Evolutionary conservation across 2,113 vertebrate genomes (phyloP).

Genomic region (Terrapene triunguis): DNA sequence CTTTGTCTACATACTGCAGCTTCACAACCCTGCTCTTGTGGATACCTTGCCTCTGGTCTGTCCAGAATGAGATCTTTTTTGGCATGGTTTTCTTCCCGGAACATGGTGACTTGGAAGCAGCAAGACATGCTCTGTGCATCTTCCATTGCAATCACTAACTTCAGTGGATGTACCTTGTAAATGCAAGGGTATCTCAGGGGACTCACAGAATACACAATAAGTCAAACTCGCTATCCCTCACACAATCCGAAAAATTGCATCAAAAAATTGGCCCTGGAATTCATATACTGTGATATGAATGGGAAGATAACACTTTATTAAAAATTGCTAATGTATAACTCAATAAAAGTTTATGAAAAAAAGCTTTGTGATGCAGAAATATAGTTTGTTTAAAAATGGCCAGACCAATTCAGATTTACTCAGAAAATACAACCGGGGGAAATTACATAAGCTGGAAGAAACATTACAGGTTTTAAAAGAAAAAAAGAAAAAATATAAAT

Average conservation of each 20-base stretch:
- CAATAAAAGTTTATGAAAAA: background rate
- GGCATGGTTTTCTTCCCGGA: background rate
- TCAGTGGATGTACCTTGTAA: background rate
- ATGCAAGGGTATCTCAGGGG: background rate
- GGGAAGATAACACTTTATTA: conserved; percentile 29
- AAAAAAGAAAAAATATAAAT: background rate
- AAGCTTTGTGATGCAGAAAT: background rate
- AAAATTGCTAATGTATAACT: conserved; percentile 1
- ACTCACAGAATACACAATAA: background rate
- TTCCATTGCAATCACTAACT: background rate
- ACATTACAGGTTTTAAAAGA: background rate
- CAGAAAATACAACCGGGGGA: background rate
- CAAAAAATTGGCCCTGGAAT: conserved; percentile 10
- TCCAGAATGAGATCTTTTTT: background rate
- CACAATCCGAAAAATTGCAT: background rate
- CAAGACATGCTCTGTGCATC: background rate
- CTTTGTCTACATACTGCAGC: background rate
- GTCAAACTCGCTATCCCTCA: background rate
- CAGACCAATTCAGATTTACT: background rate
- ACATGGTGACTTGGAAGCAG: background rate
- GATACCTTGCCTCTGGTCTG: background rate
- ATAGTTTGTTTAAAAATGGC: background rate
- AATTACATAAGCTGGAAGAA: background rate
- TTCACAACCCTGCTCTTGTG: background rate
- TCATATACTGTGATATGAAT: background rate